phyloP scores from a whole-genome alignment of 2,888 invertebrate genomes.

The Syrista parreyssii region DNA sequence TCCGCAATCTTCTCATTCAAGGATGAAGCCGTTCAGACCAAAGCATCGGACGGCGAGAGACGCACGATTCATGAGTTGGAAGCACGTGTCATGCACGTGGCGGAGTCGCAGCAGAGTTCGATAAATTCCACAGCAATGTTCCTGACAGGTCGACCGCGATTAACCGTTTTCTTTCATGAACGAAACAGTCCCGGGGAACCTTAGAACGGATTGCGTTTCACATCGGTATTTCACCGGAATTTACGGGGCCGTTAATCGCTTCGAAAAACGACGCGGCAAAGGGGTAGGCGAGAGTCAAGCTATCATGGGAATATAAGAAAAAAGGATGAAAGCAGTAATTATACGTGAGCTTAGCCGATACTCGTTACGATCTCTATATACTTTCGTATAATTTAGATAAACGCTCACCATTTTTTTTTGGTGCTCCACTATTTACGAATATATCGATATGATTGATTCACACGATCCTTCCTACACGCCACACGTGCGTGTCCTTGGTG shows the following conservation, averaged over 20 bases:
- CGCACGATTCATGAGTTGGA: background rate
- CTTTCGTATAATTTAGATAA: too few relatives aligned
- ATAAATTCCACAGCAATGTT: background rate
- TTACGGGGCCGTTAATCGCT: slow-evolving; percentile 4
- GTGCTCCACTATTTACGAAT: too few relatives aligned
- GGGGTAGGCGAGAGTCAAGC: background rate
- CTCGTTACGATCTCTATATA: too few relatives aligned
- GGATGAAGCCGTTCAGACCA: background rate
- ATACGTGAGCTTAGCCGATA: too few relatives aligned
- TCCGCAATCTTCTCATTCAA: background rate
- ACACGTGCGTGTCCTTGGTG: too few relatives aligned
- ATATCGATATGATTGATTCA: too few relatives aligned
- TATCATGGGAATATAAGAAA: background rate
- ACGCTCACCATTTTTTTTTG: too few relatives aligned
- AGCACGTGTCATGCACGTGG: background rate
- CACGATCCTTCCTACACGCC: too few relatives aligned
- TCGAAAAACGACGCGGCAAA: background rate
- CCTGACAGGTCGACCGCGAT: background rate
- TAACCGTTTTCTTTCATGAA: background rate
- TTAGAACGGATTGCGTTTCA: slow-evolving; percentile 8
- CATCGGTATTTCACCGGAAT: background rate
- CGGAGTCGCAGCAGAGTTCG: background rate
- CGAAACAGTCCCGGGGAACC: background rate
- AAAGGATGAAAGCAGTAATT: too few relatives aligned
- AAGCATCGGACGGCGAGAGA: background rate